Evolutionary conservation across 2,888 invertebrate species (phyloP), one percentile per base, ranked within the genome.

Genomic region (Athalia rosae): DNA sequence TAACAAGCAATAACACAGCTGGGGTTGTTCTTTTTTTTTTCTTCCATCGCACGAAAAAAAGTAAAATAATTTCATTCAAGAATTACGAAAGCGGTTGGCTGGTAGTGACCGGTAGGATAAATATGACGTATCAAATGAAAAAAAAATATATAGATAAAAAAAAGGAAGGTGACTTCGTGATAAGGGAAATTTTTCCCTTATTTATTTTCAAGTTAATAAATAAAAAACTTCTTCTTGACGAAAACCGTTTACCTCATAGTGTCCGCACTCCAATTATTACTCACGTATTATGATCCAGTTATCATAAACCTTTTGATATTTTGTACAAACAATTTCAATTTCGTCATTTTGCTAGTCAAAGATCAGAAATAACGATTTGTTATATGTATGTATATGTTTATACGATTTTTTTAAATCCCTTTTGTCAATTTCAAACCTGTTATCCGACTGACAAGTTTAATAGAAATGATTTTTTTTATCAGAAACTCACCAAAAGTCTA

Each of bases 291-390:
- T 5, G 8, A 53, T 53, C 4, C 8, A 11, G 15, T 67, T 67
- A 67, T 67, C 50, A 28, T 41, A 15, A 48, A 47, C 15, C 28
- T 28, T 67, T 47, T 13, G 13, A 47, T 64, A 67, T 67, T 67
- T 67, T 67, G 53, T 67, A 53, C 67, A 67, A 67, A 67, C 50
- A 67, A 67, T 67, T 53, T 53, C 53, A 53, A 53, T 67, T 67
- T 67, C 67, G 67, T 67, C 28, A 62, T 41, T 62, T 64, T 47
- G 64, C 64, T 64, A 64, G 28, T 67, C 67, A 67, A 67, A 67
- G 67, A 6, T 53, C 15, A 67, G 50, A 67, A 50, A 67, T 67
- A 67, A 53, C 67, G 28, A 48, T 11, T 67, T 28, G 67, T 50
- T 45, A 67, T 67, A 67, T 28, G 28, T 28, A 2, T 28, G 2